Evolutionary conservation across 2,113 vertebrate species (phyloP), one percentile per base, ranked within the genome.

Genomic region (Delphinapterus leucas): DNA sequence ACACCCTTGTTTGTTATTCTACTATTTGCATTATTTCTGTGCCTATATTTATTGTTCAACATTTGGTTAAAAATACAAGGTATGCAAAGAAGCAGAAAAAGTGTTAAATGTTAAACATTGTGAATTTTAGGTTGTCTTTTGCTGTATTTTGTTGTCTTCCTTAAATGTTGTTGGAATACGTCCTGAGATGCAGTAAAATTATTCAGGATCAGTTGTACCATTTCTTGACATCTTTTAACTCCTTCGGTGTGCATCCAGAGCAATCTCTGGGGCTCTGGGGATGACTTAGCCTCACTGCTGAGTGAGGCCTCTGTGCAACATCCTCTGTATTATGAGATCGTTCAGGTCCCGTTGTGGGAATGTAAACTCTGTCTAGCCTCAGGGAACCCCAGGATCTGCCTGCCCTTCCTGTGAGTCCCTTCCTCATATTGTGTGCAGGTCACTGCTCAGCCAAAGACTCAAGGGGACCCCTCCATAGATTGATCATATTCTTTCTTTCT

Each of bases 211-310:
- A 6, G 2, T 23, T 23, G 33, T 8, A 2, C 23, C 20, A 26
- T 36, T 80, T 36, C 49, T 2, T 8, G 53, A 80, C 77, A 36
- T 23, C 21, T 58, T 17, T 8, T 60, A 18, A 5, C 13, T 17
- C 23, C 14, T 6, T 13, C 8, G 8, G 14, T 8, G 14, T 38
- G 13, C 0, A 1, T 38, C n/a, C 7, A 2, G 33, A 36, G n/a
- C 79, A 60, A 26, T 26, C 49, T 5, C 2, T 9, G 6, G 53
- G 14, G 49, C 14, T 26, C 74, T 14, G 4, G 67, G 79, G 23
- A 6, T 38, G 53, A 12, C 6, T 55, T 36, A 49, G 21, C 33
- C 17, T 13, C 21, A 21, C 1, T 4, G 7, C 5, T 2, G 21
- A 80, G 33, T 49, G 76, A 23, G 11, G 76, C 9, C 5, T 11